Conservation (phyloP, 2,797 vertebrate species). For the Cryptoprocta ferox region DNA sequence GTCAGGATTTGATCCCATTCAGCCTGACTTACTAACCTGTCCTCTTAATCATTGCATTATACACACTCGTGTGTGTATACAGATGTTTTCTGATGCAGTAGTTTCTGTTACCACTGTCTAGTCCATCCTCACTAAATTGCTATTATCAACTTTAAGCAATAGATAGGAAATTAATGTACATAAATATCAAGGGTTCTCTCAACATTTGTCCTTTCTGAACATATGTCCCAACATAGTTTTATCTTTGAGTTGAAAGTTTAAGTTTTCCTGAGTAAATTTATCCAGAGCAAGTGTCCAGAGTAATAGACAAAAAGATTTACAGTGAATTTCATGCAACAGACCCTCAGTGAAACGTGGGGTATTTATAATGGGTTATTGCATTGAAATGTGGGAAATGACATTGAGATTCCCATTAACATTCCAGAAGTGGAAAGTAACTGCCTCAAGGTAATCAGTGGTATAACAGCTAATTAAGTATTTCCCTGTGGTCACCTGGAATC, state of each 20-base stretch:
- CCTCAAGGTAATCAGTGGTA: conserved; percentile 38
- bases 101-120: background rate
- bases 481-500: conserved; percentile 41
- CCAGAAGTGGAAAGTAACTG: conserved; percentile 46
- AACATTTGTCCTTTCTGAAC: background rate
- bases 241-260: conserved; percentile 9
- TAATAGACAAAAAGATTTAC: background rate
- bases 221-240: background rate
- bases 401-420: conserved; percentile 62
- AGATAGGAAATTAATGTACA: background rate
- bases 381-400: conserved; percentile 45
- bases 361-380: background rate
- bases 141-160: background rate
- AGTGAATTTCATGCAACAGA: background rate
- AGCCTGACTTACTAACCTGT: background rate
- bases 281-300: background rate
- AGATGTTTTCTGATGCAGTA: background rate
- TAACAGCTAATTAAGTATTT: conserved; percentile 67
- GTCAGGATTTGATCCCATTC: background rate
- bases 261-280: background rate
- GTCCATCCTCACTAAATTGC: background rate
- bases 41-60: background rate
- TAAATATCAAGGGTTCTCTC: background rate
- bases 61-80: background rate
- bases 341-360: background rate